phyloP scores from a whole-genome alignment of 1,140 invertebrate species.

The Helicorthomorpha holstii region DNA sequence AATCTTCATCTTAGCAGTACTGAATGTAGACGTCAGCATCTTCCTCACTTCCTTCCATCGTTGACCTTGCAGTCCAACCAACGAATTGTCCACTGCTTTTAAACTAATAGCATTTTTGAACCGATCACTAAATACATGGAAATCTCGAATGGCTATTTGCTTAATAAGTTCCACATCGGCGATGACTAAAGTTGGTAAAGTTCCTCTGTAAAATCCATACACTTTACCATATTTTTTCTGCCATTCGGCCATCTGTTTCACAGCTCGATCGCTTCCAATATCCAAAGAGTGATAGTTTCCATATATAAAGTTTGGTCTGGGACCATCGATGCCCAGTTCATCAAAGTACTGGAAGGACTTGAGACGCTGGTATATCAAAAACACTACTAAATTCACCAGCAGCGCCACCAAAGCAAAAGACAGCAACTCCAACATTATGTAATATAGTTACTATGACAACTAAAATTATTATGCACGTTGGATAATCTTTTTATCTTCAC shows the following conservation, averaged over 20 bases:
- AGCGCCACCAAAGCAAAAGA: no score
- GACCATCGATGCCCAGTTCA: background rate
- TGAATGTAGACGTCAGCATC: slow-evolving; percentile 34
- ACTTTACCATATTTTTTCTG: slow-evolving; percentile 20
- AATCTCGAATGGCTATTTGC: slow-evolving; percentile 22
- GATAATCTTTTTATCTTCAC: no score
- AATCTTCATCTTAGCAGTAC: slow-evolving; percentile 29
- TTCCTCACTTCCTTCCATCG: slow-evolving; percentile 32
- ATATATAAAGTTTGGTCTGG: background rate
- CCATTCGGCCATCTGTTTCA: slow-evolving; percentile 15
- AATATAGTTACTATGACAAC: no score
- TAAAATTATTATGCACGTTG: no score
- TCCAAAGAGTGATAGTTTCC: background rate
- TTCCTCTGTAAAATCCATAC: slow-evolving; percentile 24
- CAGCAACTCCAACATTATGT: no score
- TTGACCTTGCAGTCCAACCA: slow-evolving; percentile 18
- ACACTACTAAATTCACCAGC: no score
- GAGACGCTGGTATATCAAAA: background rate
- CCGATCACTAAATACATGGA: slow-evolving; percentile 9
- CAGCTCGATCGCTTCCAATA: background rate
- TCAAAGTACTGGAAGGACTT: background rate
- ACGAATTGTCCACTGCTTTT: slow-evolving; percentile 7
- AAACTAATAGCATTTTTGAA: background rate
- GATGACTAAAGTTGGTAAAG: slow-evolving; percentile 19
- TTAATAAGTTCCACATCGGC: slow-evolving; percentile 22